phyloP scores from a whole-genome alignment of 2,888 invertebrate species.

The Proisotoma minuta region DNA sequence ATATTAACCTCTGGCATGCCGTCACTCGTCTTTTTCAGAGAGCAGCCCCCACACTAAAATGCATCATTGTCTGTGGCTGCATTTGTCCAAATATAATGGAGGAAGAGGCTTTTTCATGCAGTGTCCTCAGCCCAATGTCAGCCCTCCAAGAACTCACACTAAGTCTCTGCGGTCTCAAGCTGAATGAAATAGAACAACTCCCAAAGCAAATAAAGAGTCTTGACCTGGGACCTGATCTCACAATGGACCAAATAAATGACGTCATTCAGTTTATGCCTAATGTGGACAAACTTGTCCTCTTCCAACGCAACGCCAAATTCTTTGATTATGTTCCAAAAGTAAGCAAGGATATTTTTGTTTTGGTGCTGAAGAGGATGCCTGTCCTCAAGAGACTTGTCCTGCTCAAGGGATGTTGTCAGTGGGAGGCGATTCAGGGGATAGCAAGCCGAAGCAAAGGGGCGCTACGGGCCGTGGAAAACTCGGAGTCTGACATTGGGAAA shows the following conservation, averaged over 20 bases:
- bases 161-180: slow-evolving; percentile 10
- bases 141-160: too few relatives aligned
- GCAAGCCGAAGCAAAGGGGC: background rate
- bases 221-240: slow-evolving; percentile 17
- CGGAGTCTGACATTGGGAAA: too few relatives aligned
- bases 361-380: background rate
- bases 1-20: background rate
- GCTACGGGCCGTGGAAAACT: too few relatives aligned
- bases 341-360: background rate
- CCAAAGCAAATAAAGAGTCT: slow-evolving; percentile 6
- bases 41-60: background rate
- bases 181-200: slow-evolving; percentile 11
- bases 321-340: background rate
- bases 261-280: background rate
- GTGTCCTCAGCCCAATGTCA: too few relatives aligned
- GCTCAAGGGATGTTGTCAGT: background rate
- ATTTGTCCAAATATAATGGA: background rate
- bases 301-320: background rate
- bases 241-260: slow-evolving; percentile 13
- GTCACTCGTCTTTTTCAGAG: background rate
- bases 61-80: background rate
- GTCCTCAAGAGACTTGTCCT: background rate
- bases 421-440: background rate
- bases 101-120: too few relatives aligned
- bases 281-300: slow-evolving; percentile 9